Evolutionary conservation across 2,888 invertebrate species (phyloP), one percentile per base, ranked within the genome.

Genomic region (Andrena bucephala): DNA sequence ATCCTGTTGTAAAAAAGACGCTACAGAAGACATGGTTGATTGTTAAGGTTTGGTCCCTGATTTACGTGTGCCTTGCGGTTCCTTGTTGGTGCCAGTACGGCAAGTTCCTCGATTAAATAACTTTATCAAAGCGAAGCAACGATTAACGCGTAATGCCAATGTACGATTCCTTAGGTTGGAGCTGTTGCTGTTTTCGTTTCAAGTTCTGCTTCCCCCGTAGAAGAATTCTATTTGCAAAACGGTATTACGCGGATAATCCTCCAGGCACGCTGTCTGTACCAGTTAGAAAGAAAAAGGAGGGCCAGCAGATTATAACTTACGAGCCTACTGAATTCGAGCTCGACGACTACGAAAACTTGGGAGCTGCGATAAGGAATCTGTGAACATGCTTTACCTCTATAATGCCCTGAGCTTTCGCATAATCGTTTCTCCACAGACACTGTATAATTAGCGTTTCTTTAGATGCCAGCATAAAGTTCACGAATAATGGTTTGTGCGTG

Each of bases 401-500:
- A 81, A 98, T 97, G 94, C 97, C 96, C 89, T 96, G 96, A 0
- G 97, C 97, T 94, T 97, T 96, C 6, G 95, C 95, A 86, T 96
- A 96, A 92, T 97, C 96, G 77, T 96, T 96, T 81, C 96, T 96
- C 89, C 97, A 96, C 59, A 98, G 94, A 60, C 97, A 97, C 92
- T 97, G 95, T 54, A 96, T 95, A n/a, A 97, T 96, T 62, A 98
- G 94, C 85, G 96, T 96, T 85, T 96, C 96, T 0, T 97, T 96
- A 42, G 97, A 96, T 8, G 97, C 96, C 71, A 98, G 92, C 97
- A 98, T 96, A 70, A 96, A 95, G 60, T 95, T 95, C 71, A 96
- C 94, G 84, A 96, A 95, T 88, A 95, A 95, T 31, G 88, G 82
- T 71, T 77, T 89, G 0, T 92, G 93, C 81, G 92, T 94, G 57